These are phyloP conservation scores for Fistularia tabacaria DNA, from an alignment of 2,797 vertebrate species.

Conservation along the genomic window DNA sequence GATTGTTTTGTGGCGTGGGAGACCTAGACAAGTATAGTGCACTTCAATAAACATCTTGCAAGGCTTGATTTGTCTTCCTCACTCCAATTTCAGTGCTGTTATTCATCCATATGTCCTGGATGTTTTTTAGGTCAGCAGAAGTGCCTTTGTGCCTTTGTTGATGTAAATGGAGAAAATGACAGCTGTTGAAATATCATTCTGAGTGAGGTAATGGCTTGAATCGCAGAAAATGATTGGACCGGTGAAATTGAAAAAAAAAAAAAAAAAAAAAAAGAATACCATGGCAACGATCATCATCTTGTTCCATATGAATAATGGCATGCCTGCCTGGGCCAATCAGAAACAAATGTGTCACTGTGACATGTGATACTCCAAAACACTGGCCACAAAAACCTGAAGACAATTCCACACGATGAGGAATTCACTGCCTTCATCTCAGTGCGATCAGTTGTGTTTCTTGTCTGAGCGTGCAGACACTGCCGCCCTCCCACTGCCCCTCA, in stretches of 20 bases:
- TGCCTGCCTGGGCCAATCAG: conserved; percentile 20
- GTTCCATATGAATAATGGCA: not conserved
- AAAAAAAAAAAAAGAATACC: conserved; percentile 1
- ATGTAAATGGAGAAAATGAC: conserved; percentile 31
- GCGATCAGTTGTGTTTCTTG: too few relatives aligned
- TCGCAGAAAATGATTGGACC: conserved; percentile 16
- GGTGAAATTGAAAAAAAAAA: conserved; percentile 16
- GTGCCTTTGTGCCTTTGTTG: conserved; percentile 6
- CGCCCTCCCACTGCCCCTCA: too few relatives aligned
- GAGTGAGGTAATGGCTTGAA: conserved; percentile 36
- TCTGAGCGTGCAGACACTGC: too few relatives aligned
- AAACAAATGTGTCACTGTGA: conserved; percentile 13
- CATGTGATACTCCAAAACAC: not conserved
- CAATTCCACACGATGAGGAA: too few relatives aligned
- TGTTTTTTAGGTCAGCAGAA: conserved; percentile 10
- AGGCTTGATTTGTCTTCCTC: too few relatives aligned
- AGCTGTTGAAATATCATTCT: conserved; percentile 38
- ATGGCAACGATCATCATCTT: conserved; percentile 6
- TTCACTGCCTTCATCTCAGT: too few relatives aligned
- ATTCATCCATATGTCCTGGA: not conserved
- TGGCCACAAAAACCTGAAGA: conserved; percentile 1
- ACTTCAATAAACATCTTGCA: too few relatives aligned
- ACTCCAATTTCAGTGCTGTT: not conserved
- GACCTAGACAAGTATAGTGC: too few relatives aligned
- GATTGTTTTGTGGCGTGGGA: too few relatives aligned